phyloP scores from a whole-genome alignment of 2,113 vertebrate species.

The Pogonocichla stellata region DNA sequence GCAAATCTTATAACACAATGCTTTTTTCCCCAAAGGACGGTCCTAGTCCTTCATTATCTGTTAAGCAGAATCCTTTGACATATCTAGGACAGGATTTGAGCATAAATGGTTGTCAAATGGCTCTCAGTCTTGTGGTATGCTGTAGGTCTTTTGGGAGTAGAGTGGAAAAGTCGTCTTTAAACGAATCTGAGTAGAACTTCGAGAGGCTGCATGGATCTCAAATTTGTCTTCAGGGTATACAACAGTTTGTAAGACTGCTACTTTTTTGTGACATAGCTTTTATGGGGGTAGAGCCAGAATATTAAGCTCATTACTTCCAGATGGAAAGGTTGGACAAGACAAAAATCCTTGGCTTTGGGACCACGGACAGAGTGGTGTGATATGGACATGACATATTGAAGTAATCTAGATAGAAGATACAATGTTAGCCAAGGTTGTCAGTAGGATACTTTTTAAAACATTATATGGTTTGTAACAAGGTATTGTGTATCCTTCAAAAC shows the following conservation, averaged over 20 bases:
- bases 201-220: slow-evolving; percentile 43
- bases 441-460: slow-evolving; percentile 78
- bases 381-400: slow-evolving; percentile 81
- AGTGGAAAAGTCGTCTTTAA: slow-evolving; percentile 59
- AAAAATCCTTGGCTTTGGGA: slow-evolving; percentile 71
- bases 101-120: slow-evolving; percentile 43
- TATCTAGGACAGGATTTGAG: slow-evolving; percentile 60
- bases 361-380: slow-evolving; percentile 68
- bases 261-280: slow-evolving; percentile 81
- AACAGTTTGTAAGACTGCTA: slow-evolving; percentile 75
- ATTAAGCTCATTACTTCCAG: slow-evolving; percentile 83
- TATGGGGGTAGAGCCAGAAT: slow-evolving; percentile 74
- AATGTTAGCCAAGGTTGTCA: slow-evolving; percentile 79
- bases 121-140: slow-evolving; percentile 4
- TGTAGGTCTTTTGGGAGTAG: slow-evolving; percentile 28
- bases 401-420: slow-evolving; percentile 83
- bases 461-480: slow-evolving; percentile 82
- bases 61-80: slow-evolving; percentile 54
- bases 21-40: slow-evolving; percentile 1
- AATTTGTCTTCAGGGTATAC: slow-evolving; percentile 72
- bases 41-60: slow-evolving; percentile 41
- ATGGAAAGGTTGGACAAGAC: slow-evolving; percentile 80
- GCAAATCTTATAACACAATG: not conserved
- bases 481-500: slow-evolving; percentile 79
- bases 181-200: slow-evolving; percentile 37